Evolutionary conservation across 2,797 vertebrate genomes (phyloP), one percentile per base, ranked within the genome.

Genomic region (Heterohyrax brucei): DNA sequence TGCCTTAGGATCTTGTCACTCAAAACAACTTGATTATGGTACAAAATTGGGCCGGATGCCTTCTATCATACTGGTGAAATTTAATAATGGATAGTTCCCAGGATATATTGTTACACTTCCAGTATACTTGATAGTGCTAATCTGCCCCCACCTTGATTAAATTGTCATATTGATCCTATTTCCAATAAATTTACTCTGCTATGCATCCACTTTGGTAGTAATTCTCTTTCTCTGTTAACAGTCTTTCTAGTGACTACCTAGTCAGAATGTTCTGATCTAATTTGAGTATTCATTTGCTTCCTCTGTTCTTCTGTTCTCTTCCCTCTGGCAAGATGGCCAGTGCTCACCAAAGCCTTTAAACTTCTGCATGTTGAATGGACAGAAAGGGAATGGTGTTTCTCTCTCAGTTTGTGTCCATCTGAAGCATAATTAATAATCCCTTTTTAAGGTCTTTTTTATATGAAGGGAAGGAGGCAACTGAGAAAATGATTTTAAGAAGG

Each of bases 391-490:
- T 44, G 26, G 4, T 89, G 16, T 79, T 61, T 75, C 48, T 28
- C 76, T 70, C n/a, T 56, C 30, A 46, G 22, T 79, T 70, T 92
- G 30, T 68, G 16, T 77, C 46, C 16, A 70, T 61, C 72, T 80
- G 33, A 44, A 90, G 79, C 48, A 33, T 76, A 75, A 44, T 80
- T 77, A 84, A n/a, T 66, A 2, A 87, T 59, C 73, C 21, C 10
- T 53, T 39, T 76, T 76, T n/a, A 73, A 82, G 61, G n/a, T 90
- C 59, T 18, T 87, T 84, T 79, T 68, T 84, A 10, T 33, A 83
- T 68, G 30, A 89, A 83, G 16, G 16, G 16, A 50, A 64, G 89
- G 33, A 89, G 79, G 7, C 80, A 48, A 56, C 0, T 0, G 33
- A 53, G 39, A 44, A 86, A 66, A 53, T 39, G 16, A 81, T 68